phyloP scores from a whole-genome alignment of 2,888 invertebrate genomes.

The Drosophila dives region DNA sequence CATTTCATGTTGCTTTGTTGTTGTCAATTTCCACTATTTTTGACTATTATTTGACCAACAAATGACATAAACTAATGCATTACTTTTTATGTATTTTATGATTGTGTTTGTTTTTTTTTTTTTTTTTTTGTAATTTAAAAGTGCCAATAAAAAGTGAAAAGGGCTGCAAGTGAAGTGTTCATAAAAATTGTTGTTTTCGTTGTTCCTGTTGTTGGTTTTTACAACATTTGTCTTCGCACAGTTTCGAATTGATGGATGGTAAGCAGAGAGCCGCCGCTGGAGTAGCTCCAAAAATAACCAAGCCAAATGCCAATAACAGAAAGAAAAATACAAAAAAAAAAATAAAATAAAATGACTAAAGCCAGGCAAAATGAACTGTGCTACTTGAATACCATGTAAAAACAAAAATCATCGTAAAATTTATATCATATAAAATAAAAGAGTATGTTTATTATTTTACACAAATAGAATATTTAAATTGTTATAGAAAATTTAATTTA shows the following conservation, averaged over 20 bases:
- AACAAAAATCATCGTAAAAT: too few species aligned
- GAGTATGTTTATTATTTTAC: background rate
- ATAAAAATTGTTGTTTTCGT: background rate
- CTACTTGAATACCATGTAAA: background rate
- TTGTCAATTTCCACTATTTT: constrained; percentile 2
- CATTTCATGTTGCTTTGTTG: constrained; percentile 3
- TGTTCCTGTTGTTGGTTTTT: constrained; percentile 3
- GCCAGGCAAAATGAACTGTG: background rate
- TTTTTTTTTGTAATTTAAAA: constrained; percentile 6
- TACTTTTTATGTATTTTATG: constrained; percentile 9
- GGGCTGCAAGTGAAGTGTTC: constrained; percentile 44
- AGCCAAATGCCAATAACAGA: background rate
- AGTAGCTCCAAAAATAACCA: background rate
- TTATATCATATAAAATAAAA: too few species aligned
- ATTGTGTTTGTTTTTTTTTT: constrained; percentile 8
- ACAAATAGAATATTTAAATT: background rate
- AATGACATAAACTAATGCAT: constrained; percentile 13
- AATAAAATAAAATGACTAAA: background rate
- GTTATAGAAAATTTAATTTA: background rate
- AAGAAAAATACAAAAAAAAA: background rate
- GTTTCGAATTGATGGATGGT: constrained; percentile 25
- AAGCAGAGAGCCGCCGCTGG: constrained; percentile 4
- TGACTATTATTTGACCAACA: constrained; percentile 8
- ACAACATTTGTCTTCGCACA: constrained; percentile 25
- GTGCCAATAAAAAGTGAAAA: constrained; percentile 53